These are phyloP conservation scores for Elgaria multicarinata DNA, from an alignment of 2,113 vertebrate genomes.

Conservation along the genomic window DNA sequence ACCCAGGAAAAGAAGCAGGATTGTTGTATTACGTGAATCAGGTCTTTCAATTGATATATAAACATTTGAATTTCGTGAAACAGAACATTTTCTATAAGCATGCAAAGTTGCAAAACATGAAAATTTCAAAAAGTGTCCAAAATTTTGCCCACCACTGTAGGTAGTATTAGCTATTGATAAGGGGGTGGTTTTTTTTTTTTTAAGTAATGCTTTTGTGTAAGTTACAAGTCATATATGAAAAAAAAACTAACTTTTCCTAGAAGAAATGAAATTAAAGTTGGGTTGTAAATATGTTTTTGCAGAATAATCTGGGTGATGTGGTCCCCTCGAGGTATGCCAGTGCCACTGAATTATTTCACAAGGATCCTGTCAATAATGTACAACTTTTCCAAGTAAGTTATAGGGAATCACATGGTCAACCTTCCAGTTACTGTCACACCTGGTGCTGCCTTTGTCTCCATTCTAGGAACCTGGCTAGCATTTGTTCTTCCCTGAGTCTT, in stretches of 20 bases:
- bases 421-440: background rate
- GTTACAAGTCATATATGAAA: background rate
- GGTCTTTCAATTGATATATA: too few species aligned
- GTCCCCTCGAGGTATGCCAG: slow-evolving; percentile 78
- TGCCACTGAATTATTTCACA: slow-evolving; percentile 84
- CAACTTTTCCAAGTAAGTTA: slow-evolving; percentile 92
- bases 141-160: too few species aligned
- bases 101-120: too few species aligned
- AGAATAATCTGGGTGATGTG: slow-evolving; percentile 76
- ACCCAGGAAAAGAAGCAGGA: too few species aligned
- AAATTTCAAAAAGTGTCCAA: too few species aligned
- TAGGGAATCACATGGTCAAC: background rate
- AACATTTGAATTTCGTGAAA: too few species aligned
- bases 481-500: background rate
- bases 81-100: too few species aligned
- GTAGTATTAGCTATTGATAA: background rate
- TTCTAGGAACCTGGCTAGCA: background rate
- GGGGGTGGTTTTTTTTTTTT: background rate
- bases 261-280: slow-evolving; percentile 22
- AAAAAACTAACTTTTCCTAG: background rate
- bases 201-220: background rate
- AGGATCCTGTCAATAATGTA: slow-evolving; percentile 80
- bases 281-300: slow-evolving; percentile 52
- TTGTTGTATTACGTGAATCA: too few species aligned
- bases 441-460: background rate